A percentile compares a stretch with the other conserved stretches of the same genome.
These are phyloP conservation scores for Periophthalmus magnuspinnatus DNA, from an alignment of 2,797 vertebrate species.

Conservation along the genomic window DNA sequence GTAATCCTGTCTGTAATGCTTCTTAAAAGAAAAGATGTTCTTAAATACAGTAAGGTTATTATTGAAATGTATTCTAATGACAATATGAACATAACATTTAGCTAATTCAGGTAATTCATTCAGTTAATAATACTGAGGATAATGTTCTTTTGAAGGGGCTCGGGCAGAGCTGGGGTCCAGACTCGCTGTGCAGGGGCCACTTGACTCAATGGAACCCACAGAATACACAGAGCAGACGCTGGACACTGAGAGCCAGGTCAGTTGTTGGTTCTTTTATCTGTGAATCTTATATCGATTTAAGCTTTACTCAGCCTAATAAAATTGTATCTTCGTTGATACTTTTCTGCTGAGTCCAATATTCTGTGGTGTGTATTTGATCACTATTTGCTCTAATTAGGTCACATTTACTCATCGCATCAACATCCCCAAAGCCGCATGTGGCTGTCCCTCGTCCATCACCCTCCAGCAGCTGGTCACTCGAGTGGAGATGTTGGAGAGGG, in stretches of 20 bases:
- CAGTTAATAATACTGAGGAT: not conserved
- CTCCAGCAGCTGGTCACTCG: constrained; percentile 90
- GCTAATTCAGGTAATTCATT: not conserved
- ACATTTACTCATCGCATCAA: constrained; percentile 97
- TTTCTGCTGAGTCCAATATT: not conserved
- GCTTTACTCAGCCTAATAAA: not conserved
- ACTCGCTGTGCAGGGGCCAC: constrained; percentile 56
- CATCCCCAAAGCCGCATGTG: constrained; percentile 92
- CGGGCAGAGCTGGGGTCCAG: constrained; percentile 61
- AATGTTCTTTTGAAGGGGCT: constrained; percentile 39
- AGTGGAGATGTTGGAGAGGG: constrained; percentile 95
- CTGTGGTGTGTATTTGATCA: not conserved
- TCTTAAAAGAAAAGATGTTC: not conserved
- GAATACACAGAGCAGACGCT: constrained; percentile 89
- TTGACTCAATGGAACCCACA: constrained; percentile 58
- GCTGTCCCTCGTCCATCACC: constrained; percentile 78
- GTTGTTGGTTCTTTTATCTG: not conserved
- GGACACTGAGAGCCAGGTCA: constrained; percentile 86
- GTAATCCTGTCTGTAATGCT: not conserved
- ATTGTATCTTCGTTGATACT: not conserved
- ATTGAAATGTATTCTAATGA: not conserved
- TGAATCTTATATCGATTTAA: not conserved
- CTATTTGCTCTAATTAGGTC: constrained; percentile 63
- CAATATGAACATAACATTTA: not conserved
- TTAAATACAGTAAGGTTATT: not conserved